Conservation (phyloP, 2,888 invertebrate species). For the Scaptodrosophila latifasciaeformis region DNA sequence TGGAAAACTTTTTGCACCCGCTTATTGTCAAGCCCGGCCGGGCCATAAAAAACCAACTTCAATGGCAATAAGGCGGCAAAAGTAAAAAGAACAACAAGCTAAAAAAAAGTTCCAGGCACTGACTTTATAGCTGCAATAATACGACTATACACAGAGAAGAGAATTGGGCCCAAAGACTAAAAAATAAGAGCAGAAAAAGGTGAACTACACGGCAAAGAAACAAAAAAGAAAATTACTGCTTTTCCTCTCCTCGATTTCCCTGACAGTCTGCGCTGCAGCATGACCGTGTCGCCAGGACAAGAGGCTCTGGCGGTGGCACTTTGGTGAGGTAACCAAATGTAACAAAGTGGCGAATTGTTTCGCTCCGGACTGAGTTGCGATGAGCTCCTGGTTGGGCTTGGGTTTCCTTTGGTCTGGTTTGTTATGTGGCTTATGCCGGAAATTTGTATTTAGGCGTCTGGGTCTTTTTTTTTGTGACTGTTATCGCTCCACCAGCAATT, state of each 20-base stretch:
- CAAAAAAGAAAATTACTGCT: constrained; percentile 17
- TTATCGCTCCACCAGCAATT: no score
- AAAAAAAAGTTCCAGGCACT: constrained; percentile 65
- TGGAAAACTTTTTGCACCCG: constrained; percentile 65
- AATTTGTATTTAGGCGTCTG: constrained; percentile 64
- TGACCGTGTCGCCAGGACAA: constrained; percentile 8
- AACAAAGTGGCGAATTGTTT: constrained; percentile 51
- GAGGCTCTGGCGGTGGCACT: constrained; percentile 44
- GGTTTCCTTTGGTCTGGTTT: constrained; percentile 55
- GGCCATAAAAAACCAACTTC: constrained; percentile 68
- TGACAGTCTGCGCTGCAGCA: constrained; percentile 36
- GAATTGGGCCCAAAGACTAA: background rate
- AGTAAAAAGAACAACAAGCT: constrained; percentile 41
- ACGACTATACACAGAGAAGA: constrained; percentile 16
- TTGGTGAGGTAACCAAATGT: constrained; percentile 64
- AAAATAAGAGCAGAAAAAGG: constrained; percentile 31
- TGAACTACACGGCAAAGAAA: constrained; percentile 50
- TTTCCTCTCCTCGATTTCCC: constrained; percentile 36
- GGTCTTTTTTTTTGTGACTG: constrained; percentile 10
- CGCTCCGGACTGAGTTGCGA: no score
- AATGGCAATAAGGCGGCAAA: constrained; percentile 54
- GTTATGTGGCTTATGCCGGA: constrained; percentile 65
- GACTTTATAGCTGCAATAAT: constrained; percentile 69
- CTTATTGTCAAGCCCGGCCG: constrained; percentile 66
- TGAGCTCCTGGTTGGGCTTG: constrained; percentile 3